Conservation (phyloP, 2,888 invertebrate species). For the Onchidella celtica region DNA sequence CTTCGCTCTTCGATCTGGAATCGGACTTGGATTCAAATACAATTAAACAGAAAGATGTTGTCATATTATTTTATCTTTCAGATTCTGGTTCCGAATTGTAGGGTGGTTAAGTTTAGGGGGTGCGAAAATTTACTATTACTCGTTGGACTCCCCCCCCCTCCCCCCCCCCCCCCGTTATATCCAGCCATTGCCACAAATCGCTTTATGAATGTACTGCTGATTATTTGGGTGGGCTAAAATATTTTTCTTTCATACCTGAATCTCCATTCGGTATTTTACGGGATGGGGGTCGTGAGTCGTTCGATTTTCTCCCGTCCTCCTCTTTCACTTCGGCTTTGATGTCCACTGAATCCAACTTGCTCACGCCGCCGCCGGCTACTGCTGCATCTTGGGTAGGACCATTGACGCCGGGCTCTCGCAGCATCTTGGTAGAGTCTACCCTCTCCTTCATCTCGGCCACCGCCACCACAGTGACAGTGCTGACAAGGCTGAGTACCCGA, state of each 20-base stretch:
- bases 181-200: too few species aligned
- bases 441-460: slow-evolving; percentile 20
- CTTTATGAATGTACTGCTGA: too few species aligned
- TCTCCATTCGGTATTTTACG: slow-evolving; percentile 41
- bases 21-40: too few species aligned
- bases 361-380: background rate
- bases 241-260: slow-evolving; percentile 13
- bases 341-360: slow-evolving; percentile 50
- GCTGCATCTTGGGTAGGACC: slow-evolving; percentile 19
- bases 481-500: background rate
- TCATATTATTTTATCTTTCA: too few species aligned
- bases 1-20: too few species aligned
- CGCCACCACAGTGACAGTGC: background rate
- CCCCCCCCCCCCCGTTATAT: too few species aligned
- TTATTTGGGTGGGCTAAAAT: too few species aligned
- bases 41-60: too few species aligned
- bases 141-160: too few species aligned
- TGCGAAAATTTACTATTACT: too few species aligned
- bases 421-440: slow-evolving; percentile 35
- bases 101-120: too few species aligned
- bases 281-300: slow-evolving; percentile 27
- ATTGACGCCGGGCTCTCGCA: slow-evolving; percentile 21
- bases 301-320: slow-evolving; percentile 51
- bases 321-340: slow-evolving; percentile 72
- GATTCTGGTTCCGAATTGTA: too few species aligned